Percentiles rank a stretch among this genome's conserved stretches.
phyloP scores from a whole-genome alignment of 2,888 invertebrate species.

The Drosophila nr. medialis region DNA sequence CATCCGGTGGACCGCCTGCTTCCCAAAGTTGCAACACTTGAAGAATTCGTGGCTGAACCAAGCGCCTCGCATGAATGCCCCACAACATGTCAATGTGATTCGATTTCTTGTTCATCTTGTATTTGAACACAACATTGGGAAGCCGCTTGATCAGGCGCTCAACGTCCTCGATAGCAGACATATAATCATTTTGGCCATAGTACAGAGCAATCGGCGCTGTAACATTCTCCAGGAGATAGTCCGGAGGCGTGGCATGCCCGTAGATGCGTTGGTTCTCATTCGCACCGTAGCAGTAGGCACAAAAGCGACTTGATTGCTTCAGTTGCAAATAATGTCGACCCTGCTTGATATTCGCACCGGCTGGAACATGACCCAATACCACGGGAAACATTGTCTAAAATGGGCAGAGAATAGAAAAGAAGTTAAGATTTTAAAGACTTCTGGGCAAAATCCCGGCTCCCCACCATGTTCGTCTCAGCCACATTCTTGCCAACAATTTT shows the following conservation, averaged over 20 bases:
- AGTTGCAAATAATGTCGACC: slow-evolving; percentile 86
- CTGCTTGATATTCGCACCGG: slow-evolving; percentile 86
- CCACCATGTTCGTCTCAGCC: slow-evolving; percentile 84
- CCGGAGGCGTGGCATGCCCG: slow-evolving; percentile 84
- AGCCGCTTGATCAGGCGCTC: slow-evolving; percentile 57
- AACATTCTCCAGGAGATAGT: slow-evolving; percentile 85
- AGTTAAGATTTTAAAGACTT: neutral
- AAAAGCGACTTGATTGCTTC: slow-evolving; percentile 76
- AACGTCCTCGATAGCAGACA: slow-evolving; percentile 85
- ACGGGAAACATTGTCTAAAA: slow-evolving; percentile 86
- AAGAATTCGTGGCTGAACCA: slow-evolving; percentile 65
- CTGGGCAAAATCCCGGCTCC: neutral
- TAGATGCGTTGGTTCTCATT: slow-evolving; percentile 85
- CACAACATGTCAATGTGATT: slow-evolving; percentile 77
- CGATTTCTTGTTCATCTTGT: slow-evolving; percentile 66
- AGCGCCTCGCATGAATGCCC: slow-evolving; percentile 56
- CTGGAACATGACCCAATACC: slow-evolving; percentile 87
- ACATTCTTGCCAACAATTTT: slow-evolving; percentile 85
- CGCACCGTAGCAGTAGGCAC: slow-evolving; percentile 85
- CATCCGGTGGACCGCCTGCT: slow-evolving; percentile 7
- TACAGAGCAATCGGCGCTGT: slow-evolving; percentile 85
- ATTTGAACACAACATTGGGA: slow-evolving; percentile 70
- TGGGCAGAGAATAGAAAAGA: neutral
- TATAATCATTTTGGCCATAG: slow-evolving; percentile 86
- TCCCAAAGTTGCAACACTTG: slow-evolving; percentile 49